Evolutionary conservation across 2,888 invertebrate species (phyloP), one percentile per base, ranked within the genome.

Genomic region (Aricia artaxerxes): DNA sequence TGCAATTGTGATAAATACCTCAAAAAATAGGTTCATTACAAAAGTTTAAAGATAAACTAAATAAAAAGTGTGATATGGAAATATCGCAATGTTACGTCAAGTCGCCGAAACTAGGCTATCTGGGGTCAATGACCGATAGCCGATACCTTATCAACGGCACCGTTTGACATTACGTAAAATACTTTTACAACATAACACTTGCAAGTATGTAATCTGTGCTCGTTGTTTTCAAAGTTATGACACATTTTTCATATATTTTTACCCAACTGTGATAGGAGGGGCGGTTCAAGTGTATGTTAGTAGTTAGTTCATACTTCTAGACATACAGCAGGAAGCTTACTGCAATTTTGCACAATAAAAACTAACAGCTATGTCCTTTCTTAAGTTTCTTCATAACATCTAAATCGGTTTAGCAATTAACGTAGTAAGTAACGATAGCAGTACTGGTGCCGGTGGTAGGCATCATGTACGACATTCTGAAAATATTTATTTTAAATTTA

Each of bases 51-150:
- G 16, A 57, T 16, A 57, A 57, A 57, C 57, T 57, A 57, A 61
- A 61, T 57, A 57, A 61, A 61, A 61, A 61, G 16, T n/a, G 0
- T 24, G 24, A 38, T 11, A 38, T 35, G 13, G 35, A 53, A 53
- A 76, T 76, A 76, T 76, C 76, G 76, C 76, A 76, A 76, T 5
- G 6, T 57, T 76, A 76, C 76, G 76, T 57, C 53, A 76, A 76
- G 73, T 49, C 24, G 31, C 35, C 76, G 57, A 76, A 76, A 35
- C 53, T 76, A 35, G 76, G 76, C 35, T 76, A 76, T 76, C 76
- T 35, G 76, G 35, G 76, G 76, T 76, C 53, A 35, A n/a, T 53
- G 57, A 13, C 76, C 76, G 76, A 76, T 35, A 76, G 57, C 76
- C 16, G 57, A 76, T 76, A 31, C 13, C 16, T 76, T 76, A 76